Conservation (phyloP, 2,888 invertebrate genomes). For the Lithophane leautieri region DNA sequence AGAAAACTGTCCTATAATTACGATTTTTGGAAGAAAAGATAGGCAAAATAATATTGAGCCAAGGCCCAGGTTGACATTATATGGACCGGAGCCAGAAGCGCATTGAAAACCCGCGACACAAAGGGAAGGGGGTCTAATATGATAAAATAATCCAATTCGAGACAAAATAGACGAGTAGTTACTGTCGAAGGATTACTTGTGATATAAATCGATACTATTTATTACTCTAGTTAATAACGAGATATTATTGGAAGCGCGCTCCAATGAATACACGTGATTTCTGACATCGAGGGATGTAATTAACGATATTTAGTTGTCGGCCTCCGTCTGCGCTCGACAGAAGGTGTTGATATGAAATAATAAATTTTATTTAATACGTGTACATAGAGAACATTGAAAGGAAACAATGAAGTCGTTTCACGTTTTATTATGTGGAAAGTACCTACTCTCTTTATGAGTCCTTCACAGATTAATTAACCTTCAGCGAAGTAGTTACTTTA, state of each 20-base stretch:
- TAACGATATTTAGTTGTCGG: slow-evolving; percentile 41
- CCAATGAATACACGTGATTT: slow-evolving; percentile 38
- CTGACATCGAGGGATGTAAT: slow-evolving; percentile 57
- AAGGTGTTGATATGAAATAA: slow-evolving; percentile 17
- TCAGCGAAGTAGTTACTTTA: slow-evolving; percentile 7
- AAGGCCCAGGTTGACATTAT: slow-evolving; percentile 11
- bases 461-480: slow-evolving; percentile 17
- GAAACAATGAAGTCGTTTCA: slow-evolving; percentile 22
- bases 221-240: slow-evolving; percentile 44
- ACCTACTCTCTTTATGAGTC: slow-evolving; percentile 4
- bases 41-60: slow-evolving; percentile 8
- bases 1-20: background rate
- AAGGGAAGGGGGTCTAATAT: slow-evolving; percentile 51
- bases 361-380: slow-evolving; percentile 28
- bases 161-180: slow-evolving; percentile 30
- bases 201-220: slow-evolving; percentile 44
- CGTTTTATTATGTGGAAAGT: slow-evolving; percentile 8
- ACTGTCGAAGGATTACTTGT: slow-evolving; percentile 51
- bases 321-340: slow-evolving; percentile 32
- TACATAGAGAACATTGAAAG: background rate
- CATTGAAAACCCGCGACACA: slow-evolving; percentile 34
- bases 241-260: slow-evolving; percentile 47
- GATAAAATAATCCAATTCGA: slow-evolving; percentile 48
- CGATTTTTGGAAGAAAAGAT: slow-evolving; percentile 17
- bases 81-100: background rate